phyloP scores from a whole-genome alignment of 30 jellyfish, hydroid and myxozoan genomes.

The Chironex yamaguchii region DNA sequence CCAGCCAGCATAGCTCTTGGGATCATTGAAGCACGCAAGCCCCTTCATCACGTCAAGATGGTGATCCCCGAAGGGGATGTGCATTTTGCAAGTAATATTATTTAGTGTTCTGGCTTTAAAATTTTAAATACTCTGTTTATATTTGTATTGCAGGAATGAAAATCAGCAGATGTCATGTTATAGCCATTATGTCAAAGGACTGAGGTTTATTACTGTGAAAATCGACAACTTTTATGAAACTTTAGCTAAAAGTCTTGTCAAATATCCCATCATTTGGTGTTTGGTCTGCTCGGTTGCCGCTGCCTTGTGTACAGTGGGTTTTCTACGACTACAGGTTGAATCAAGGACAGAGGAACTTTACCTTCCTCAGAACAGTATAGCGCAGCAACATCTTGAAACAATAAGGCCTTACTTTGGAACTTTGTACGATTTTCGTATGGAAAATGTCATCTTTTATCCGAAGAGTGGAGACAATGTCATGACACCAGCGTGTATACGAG shows the following conservation, averaged over 20 bases:
- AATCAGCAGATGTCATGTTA: too few species aligned
- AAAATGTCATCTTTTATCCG: constrained; percentile 46
- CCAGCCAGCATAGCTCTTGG: too few species aligned
- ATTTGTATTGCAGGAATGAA: too few species aligned
- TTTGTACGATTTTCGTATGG: constrained; percentile 36
- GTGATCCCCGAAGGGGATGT: too few species aligned
- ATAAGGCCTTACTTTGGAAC: constrained; percentile 29
- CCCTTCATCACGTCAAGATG: too few species aligned
- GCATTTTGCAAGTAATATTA: too few species aligned
- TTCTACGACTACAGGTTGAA: constrained; percentile 25
- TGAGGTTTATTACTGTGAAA: background rate
- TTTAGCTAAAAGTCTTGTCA: background rate
- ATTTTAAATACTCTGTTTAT: too few species aligned
- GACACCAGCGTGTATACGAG: constrained; percentile 1
- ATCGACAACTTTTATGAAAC: background rate
- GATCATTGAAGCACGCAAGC: too few species aligned
- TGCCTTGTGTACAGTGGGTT: constrained; percentile 44
- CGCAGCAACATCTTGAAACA: constrained; percentile 31
- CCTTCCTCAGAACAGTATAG: constrained; percentile 38
- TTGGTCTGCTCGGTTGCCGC: background rate
- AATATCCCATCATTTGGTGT: background rate
- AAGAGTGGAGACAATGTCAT: constrained; percentile 55
- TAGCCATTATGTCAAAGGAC: background rate
- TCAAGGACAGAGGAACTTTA: constrained; percentile 50
- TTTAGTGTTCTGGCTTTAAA: too few species aligned